These are phyloP conservation scores for Pseudococcus viburni DNA, from an alignment of 2,888 invertebrate species.

Conservation along the genomic window DNA sequence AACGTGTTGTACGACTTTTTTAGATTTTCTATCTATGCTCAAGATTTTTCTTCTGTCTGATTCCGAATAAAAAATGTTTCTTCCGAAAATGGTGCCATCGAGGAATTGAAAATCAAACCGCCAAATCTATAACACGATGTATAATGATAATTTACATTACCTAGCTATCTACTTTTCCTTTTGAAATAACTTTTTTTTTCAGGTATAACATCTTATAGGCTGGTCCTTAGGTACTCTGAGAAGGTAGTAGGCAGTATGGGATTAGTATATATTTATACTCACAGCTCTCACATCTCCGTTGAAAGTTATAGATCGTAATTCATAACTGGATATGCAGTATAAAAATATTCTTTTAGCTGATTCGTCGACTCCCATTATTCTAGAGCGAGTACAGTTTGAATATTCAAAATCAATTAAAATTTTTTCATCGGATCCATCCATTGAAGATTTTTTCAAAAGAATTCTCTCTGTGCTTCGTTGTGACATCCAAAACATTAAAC, in stretches of 20 bases:
- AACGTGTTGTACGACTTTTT: not conserved
- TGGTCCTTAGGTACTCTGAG: no score
- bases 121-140: not conserved
- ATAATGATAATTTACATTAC: no score
- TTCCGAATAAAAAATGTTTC: not conserved
- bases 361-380: not conserved
- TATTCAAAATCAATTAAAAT: not conserved
- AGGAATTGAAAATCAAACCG: not conserved
- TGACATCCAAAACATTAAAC: not conserved
- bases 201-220: no score
- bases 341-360: not conserved
- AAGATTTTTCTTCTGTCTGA: not conserved
- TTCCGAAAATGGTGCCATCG: not conserved
- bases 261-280: no score
- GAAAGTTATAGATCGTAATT: not conserved
- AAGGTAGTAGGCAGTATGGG: no score
- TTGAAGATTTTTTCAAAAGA: not conserved
- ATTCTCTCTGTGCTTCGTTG: not conserved
- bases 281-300: not conserved
- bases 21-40: not conserved
- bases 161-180: no score
- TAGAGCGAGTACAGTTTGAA: not conserved
- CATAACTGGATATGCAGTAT: not conserved
- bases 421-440: conserved; percentile 1
- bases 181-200: no score